Evolutionary conservation across 2,797 vertebrate species (phyloP), one percentile per base, ranked within the genome.

Genomic region (Gymnoscopelus microlampas): DNA sequence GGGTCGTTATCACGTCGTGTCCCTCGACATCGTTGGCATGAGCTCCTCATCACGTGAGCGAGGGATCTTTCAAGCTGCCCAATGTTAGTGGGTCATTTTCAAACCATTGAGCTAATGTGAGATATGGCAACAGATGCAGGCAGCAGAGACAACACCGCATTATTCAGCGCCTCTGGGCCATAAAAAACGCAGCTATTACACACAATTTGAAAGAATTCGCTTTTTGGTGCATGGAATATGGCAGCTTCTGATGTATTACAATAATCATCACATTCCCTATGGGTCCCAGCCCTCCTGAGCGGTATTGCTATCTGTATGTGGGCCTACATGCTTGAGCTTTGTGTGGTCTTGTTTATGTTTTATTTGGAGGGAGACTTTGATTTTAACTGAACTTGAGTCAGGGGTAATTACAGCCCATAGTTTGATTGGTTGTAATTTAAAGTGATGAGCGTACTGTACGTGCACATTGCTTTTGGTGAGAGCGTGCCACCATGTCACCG

Each of bases 81-180:
- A 75, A 73, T 61, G 64, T 74, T 77, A n/a, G 23, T 60, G 49
- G 84, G 78, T 82, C 77, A 83, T 84, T 82, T 79, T 83, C 84
- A 70, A 81, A 73, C 63, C 55, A 57, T 82, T 73, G 80, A 78
- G 81, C 86, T 89, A 87, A 90, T 88, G 86, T 86, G 80, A 88
- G 89, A 89, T 85, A 85, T 83, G 78, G 85, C 87, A 89, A 77
- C 88, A 91, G 89, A 91, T 91, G 88, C 86, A 72, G 82, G 68
- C 74, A 81, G 79, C 69, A 80, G 64, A 57, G 53, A 70, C 76
- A 76, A 76, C 84, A 83, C 81, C 78, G 68, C 84, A 88, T 84
- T 87, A 87, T 86, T 83, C 74, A 74, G 80, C 73, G 74, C 88
- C 88, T 84, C 60, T 68, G 81, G 83, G 86, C 79, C 81, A 81